phyloP scores from a whole-genome alignment of 1,140 invertebrate genomes.

The Asbolus verrucosus region DNA sequence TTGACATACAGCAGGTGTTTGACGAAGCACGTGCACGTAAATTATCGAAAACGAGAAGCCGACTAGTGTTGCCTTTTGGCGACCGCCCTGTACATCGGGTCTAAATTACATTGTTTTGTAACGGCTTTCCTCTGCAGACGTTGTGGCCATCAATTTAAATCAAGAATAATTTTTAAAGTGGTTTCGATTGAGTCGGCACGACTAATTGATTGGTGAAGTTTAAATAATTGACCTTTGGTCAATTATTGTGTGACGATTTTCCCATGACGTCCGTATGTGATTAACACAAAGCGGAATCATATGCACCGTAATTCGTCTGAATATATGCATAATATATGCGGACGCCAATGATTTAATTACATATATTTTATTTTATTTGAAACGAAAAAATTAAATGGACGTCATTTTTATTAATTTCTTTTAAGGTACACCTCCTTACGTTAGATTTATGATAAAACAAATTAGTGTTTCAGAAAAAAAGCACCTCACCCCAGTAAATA shows the following conservation, averaged over 20 bases:
- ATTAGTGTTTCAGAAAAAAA: too few relatives aligned
- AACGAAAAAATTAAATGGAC: too few relatives aligned
- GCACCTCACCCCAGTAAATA: too few relatives aligned
- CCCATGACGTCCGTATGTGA: constrained; percentile 23
- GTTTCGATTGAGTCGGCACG: constrained; percentile 31
- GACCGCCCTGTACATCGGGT: neutral
- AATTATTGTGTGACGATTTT: constrained; percentile 35
- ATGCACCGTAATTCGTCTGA: too few relatives aligned
- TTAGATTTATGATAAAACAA: too few relatives aligned
- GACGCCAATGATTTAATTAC: too few relatives aligned
- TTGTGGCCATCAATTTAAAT: constrained; percentile 7
- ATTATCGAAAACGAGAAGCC: constrained; percentile 3
- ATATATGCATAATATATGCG: too few relatives aligned
- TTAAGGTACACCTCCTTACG: too few relatives aligned
- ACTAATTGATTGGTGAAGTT: constrained; percentile 23
- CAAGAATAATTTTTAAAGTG: constrained; percentile 22
- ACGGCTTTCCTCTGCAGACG: neutral
- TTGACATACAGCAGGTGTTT: constrained; percentile 17
- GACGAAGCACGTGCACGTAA: constrained; percentile 24
- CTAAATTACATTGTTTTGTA: neutral
- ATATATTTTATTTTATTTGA: too few relatives aligned
- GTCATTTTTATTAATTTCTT: too few relatives aligned
- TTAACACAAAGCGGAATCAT: constrained; percentile 10
- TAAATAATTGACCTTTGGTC: constrained; percentile 26
- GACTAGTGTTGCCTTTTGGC: neutral